Conservation (phyloP, 1,140 invertebrate genomes). For the Drosophila subpulchrella region DNA sequence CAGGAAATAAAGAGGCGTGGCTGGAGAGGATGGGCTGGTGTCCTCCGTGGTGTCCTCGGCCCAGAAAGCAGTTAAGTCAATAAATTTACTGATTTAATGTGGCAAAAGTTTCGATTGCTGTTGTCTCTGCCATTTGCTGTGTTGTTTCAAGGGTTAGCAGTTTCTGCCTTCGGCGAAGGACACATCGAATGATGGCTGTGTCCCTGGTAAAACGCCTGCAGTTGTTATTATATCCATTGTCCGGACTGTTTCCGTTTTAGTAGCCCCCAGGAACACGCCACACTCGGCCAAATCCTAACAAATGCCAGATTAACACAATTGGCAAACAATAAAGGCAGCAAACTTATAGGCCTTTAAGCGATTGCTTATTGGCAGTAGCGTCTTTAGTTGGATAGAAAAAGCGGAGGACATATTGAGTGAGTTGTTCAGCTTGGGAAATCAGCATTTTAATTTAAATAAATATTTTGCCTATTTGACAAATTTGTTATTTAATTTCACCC, state of each 20-base stretch:
- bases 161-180: conserved; percentile 23
- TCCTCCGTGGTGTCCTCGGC: conserved; percentile 41
- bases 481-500: neutral
- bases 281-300: conserved; percentile 49
- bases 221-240: conserved; percentile 45
- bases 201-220: conserved; percentile 38
- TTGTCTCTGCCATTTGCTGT: conserved; percentile 42
- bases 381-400: neutral
- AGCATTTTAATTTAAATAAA: conserved; percentile 16
- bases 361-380: conserved; percentile 17
- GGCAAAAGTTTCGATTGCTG: conserved; percentile 80
- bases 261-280: conserved; percentile 25
- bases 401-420: neutral
- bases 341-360: conserved; percentile 66
- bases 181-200: conserved; percentile 24
- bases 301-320: conserved; percentile 83
- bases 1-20: conserved; percentile 17
- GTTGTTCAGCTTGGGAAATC: neutral
- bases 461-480: neutral
- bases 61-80: conserved; percentile 77
- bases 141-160: conserved; percentile 64
- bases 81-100: conserved; percentile 83
- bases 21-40: neutral
- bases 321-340: conserved; percentile 79
- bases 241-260: conserved; percentile 47